phyloP scores from a whole-genome alignment of 2,113 vertebrate species.

The Triplophysa tibetana region DNA sequence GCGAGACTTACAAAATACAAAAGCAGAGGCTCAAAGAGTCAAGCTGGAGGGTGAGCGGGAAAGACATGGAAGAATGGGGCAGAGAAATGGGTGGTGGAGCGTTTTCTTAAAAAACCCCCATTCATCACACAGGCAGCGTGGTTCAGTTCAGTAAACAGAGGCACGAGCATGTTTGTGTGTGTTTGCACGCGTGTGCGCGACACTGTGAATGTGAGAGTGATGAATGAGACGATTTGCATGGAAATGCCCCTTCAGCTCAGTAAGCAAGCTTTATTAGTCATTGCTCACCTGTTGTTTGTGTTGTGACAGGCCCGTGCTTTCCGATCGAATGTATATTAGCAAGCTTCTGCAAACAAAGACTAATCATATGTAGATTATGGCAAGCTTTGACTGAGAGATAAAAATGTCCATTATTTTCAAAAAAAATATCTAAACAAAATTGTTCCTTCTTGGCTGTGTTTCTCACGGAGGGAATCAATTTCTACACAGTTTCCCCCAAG shows the following conservation, averaged over 20 bases:
- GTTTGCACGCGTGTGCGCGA: slow-evolving; percentile 16
- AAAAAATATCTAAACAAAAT: background rate
- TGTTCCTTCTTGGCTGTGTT: background rate
- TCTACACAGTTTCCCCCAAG: background rate
- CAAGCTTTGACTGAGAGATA: background rate
- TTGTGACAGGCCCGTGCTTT: slow-evolving; percentile 7
- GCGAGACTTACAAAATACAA: too few species aligned
- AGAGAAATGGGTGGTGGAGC: slow-evolving; percentile 11
- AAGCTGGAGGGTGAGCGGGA: too few species aligned
- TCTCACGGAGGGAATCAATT: background rate
- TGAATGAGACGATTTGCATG: slow-evolving; percentile 50
- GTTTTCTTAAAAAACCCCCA: slow-evolving; percentile 41
- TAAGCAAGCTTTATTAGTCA: background rate
- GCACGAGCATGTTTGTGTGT: slow-evolving; percentile 9
- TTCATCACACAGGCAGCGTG: slow-evolving; percentile 38
- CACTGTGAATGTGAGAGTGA: slow-evolving; percentile 25
- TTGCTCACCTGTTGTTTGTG: slow-evolving; percentile 39
- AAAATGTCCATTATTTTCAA: background rate
- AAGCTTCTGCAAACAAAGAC: background rate
- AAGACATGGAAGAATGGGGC: slow-evolving; percentile 20
- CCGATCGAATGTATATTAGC: background rate
- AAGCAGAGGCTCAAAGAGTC: too few species aligned
- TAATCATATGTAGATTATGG: slow-evolving; percentile 3
- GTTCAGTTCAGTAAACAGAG: slow-evolving; percentile 16
- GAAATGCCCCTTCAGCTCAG: slow-evolving; percentile 27